Evolutionary conservation across 1,140 invertebrate species (phyloP), one percentile per base, ranked within the genome.

Genomic region (Magallana angulata): DNA sequence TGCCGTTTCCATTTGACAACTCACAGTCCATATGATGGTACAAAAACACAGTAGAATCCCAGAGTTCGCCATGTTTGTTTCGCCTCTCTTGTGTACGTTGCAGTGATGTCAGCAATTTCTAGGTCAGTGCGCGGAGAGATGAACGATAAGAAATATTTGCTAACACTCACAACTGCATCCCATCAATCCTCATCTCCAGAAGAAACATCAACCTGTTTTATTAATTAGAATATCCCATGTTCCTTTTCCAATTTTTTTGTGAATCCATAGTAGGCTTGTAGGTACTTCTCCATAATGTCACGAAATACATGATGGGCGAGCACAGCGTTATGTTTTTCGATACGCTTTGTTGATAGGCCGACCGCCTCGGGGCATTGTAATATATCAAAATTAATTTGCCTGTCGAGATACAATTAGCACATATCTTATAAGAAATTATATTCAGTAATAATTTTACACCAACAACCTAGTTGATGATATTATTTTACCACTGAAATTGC

Each of bases 321-420:
- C 68, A 76, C 4, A 18, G 24, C 68, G 68, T 76, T 76, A 76
- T 76, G 68, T 76, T 76, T 76, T 76, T 7, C 24, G 68, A 76
- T 76, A 30, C 68, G 68, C 68, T 76, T 76, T 76, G 68, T 76
- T 76, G 68, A 76, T 76, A 71, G 12, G 36, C 68, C 68, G 68
- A 76, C 68, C 14, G 68, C 68, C 68, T 76, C 60, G 68, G 9
- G 68, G 68, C 18, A 76, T 12, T 30, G 68, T 24, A 24, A 76
- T 76, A 24, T 76, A 76, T 76, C 68, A 76, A 76, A 76, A 76
- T 76, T 76, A 76, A 76, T 76, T 76, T 76, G 68, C 24, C 68
- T 76, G 68, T 76, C 24, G 24, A 76, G 18, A 76, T 76, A 18
- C 36, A 36, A 76, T 76, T 76, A 76, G 36, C 68, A 24, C 68